phyloP scores from a whole-genome alignment of 2,113 vertebrate species.

The Cairina moschata region DNA sequence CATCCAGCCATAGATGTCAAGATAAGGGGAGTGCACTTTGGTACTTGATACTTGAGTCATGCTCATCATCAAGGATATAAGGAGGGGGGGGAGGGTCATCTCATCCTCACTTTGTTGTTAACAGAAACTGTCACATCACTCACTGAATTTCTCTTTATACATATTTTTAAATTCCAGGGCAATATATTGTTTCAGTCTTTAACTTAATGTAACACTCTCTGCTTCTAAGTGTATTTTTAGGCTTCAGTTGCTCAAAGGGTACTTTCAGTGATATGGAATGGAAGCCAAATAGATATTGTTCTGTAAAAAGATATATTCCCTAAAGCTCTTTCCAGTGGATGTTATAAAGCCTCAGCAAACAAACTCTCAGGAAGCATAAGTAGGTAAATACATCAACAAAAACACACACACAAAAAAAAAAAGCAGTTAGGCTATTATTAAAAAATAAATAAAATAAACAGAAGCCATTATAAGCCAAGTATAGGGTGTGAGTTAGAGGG shows the following conservation, averaged over 20 bases:
- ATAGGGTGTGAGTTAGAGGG: not conserved
- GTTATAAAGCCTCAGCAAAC: conserved; percentile 35
- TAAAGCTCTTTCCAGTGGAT: conserved; percentile 21
- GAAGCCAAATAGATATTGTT: conserved; percentile 37
- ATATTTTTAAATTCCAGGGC: conserved; percentile 10
- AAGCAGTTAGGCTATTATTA: conserved; percentile 32
- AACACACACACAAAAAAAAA: conserved; percentile 21
- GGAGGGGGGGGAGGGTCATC: not conserved
- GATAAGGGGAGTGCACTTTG: not conserved
- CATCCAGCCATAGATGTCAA: not conserved
- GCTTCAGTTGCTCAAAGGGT: conserved; percentile 12
- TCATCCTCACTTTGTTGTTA: conserved; percentile 5
- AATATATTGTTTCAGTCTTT: conserved; percentile 20
- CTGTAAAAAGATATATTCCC: conserved; percentile 27
- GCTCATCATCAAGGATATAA: not conserved
- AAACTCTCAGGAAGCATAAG: conserved; percentile 41
- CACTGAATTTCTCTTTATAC: not conserved
- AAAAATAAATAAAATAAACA: conserved; percentile 38
- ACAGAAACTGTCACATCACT: not conserved
- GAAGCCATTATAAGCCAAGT: not conserved
- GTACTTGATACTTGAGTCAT: conserved; percentile 3
- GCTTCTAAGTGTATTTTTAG: conserved; percentile 34
- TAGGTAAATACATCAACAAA: conserved; percentile 56
- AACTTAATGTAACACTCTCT: not conserved
- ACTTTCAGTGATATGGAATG: conserved; percentile 2